Conservation (phyloP, 2,113 vertebrate genomes). For the Lepisosteus oculatus region DNA sequence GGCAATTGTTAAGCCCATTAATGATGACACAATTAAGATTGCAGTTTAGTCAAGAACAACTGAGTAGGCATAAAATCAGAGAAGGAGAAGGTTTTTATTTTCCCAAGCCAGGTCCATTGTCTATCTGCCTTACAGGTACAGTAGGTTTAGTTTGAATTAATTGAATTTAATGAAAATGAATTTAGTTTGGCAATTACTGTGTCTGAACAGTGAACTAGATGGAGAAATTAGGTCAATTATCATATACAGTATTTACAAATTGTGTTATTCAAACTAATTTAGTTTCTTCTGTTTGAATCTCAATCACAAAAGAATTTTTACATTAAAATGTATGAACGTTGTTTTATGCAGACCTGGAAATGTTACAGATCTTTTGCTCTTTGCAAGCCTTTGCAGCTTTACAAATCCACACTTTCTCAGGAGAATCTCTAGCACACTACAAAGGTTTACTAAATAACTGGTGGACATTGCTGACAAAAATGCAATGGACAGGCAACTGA, state of each 20-base stretch:
- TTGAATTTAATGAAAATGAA: conserved; percentile 32
- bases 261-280: conserved; percentile 62
- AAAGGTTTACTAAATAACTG: neutral
- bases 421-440: neutral
- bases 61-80: conserved; percentile 64
- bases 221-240: conserved; percentile 57
- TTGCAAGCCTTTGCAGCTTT: conserved; percentile 32
- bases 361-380: conserved; percentile 51
- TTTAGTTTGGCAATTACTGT: conserved; percentile 49
- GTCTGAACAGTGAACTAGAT: conserved; percentile 31
- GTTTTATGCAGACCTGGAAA: conserved; percentile 47
- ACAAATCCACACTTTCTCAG: conserved; percentile 28
- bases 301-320: conserved; percentile 48
- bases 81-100: conserved; percentile 58
- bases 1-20: conserved; percentile 61
- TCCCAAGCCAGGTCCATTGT: conserved; percentile 40
- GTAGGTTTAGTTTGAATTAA: conserved; percentile 26
- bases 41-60: conserved; percentile 54
- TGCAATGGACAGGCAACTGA: no score
- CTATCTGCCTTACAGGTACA: conserved; percentile 58
- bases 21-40: conserved; percentile 61
- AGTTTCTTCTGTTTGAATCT: conserved; percentile 53
- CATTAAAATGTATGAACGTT: conserved; percentile 64
- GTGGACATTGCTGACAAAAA: neutral
- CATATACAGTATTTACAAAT: conserved; percentile 61